Conservation (phyloP, 1,140 invertebrate genomes). For the Anoplolepis gracilipes region DNA sequence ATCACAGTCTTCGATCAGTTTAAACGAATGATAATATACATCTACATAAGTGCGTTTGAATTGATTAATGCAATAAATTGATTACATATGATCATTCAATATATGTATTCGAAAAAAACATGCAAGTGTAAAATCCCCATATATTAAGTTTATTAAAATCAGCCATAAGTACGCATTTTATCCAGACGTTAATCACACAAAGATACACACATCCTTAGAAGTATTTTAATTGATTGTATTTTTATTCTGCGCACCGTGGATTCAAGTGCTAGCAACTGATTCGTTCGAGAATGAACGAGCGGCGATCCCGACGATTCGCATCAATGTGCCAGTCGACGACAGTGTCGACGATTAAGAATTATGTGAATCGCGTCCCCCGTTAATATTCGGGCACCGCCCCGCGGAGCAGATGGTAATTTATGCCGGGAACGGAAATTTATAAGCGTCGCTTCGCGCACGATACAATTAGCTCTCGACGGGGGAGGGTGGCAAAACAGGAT, state of each 20-base stretch:
- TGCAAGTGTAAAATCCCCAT: too few relatives aligned
- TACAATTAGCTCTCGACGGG: slow-evolving; percentile 52
- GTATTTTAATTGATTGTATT: slow-evolving; percentile 29
- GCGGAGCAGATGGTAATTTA: slow-evolving; percentile 62
- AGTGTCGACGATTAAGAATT: slow-evolving; percentile 60
- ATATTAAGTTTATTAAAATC: too few relatives aligned
- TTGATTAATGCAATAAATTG: background rate
- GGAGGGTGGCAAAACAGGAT: slow-evolving; percentile 22
- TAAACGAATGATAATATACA: background rate
- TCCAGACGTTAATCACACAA: slow-evolving; percentile 21
- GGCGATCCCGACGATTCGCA: slow-evolving; percentile 20
- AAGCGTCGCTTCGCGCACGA: slow-evolving; percentile 43
- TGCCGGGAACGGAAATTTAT: slow-evolving; percentile 51
- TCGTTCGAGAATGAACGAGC: slow-evolving; percentile 15
- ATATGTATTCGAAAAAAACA: too few relatives aligned
- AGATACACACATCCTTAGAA: background rate
- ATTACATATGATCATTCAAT: background rate
- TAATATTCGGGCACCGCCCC: slow-evolving; percentile 46
- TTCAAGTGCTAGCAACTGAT: background rate
- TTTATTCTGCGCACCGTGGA: slow-evolving; percentile 28
- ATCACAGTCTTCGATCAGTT: background rate
- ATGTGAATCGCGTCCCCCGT: slow-evolving; percentile 45
- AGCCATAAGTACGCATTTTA: background rate
- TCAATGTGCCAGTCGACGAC: slow-evolving; percentile 20
- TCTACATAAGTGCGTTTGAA: background rate